A percentile compares a stretch with the other conserved stretches of the same genome.
Evolutionary conservation across 2,113 vertebrate species (phyloP).

Genomic region (Hemichromis elongatus): DNA sequence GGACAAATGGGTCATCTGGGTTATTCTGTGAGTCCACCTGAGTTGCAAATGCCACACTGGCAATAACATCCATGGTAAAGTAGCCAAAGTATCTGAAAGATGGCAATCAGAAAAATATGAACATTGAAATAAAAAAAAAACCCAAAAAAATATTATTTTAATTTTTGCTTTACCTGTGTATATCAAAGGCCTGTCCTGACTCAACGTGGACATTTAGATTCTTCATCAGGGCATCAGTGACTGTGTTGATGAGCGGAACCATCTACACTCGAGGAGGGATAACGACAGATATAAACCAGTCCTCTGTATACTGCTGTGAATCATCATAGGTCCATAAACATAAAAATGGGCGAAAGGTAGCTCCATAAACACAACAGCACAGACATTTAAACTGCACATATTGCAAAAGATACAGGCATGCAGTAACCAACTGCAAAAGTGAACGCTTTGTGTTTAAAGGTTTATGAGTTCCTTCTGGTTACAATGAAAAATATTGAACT

Average conservation of each 20-base stretch:
- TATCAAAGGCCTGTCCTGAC: constrained; percentile 81
- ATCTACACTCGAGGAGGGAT: constrained; percentile 73
- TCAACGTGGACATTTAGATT: constrained; percentile 78
- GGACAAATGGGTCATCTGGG: constrained; percentile 81
- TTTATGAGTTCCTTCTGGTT: neutral
- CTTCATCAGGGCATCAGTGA: constrained; percentile 77
- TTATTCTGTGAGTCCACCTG: constrained; percentile 83
- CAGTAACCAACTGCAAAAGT: neutral
- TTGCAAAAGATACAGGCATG: too few relatives aligned
- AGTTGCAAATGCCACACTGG: constrained; percentile 86
- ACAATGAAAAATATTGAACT: neutral
- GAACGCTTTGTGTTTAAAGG: neutral
- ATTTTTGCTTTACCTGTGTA: constrained; percentile 94
- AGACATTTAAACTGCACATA: neutral
- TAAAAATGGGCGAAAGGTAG: neutral
- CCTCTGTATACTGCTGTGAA: neutral
- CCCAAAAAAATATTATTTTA: neutral
- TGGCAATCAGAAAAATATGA: neutral
- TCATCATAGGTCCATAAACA: neutral
- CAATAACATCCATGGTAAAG: constrained; percentile 88
- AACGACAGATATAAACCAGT: neutral
- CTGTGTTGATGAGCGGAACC: constrained; percentile 85
- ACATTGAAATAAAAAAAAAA: too few relatives aligned
- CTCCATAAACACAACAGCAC: too few relatives aligned
- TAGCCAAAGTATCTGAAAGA: constrained; percentile 79